Conservation (phyloP, 2,113 vertebrate species). For the Nothoprocta perdicaria region DNA sequence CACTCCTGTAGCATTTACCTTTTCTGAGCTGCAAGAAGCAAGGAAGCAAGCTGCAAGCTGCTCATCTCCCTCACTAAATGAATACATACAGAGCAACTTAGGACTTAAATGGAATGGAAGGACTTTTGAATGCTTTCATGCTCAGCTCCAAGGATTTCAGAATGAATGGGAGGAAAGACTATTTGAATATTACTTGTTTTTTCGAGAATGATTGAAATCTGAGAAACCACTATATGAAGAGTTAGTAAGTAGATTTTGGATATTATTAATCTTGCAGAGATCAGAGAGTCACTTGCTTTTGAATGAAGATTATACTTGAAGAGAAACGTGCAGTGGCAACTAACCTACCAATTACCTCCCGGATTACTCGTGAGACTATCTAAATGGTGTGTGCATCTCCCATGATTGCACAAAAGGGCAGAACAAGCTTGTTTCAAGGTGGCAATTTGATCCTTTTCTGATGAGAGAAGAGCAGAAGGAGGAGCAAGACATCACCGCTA, state of each 20-base stretch:
- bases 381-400: background rate
- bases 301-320: background rate
- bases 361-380: constrained; percentile 33
- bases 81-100: background rate
- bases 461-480: background rate
- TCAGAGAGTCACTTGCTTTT: constrained; percentile 11
- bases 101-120: background rate
- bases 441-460: constrained; percentile 34
- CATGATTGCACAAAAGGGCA: constrained; percentile 16
- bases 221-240: background rate
- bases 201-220: background rate
- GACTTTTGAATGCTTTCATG: background rate
- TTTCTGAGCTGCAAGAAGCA: constrained; percentile 35
- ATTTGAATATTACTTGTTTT: background rate
- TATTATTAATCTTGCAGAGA: background rate
- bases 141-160: background rate
- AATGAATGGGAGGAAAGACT: background rate
- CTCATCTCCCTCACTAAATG: background rate
- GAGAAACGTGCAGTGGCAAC: background rate
- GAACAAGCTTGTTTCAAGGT: constrained; percentile 39
- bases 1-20: background rate
- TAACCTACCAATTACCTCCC: constrained; percentile 36
- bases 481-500: background rate
- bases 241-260: constrained; percentile 11
- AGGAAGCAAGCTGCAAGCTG: constrained; percentile 13